Conservation (phyloP, 2,113 vertebrate genomes). For the Peromyscus leucopus region DNA sequence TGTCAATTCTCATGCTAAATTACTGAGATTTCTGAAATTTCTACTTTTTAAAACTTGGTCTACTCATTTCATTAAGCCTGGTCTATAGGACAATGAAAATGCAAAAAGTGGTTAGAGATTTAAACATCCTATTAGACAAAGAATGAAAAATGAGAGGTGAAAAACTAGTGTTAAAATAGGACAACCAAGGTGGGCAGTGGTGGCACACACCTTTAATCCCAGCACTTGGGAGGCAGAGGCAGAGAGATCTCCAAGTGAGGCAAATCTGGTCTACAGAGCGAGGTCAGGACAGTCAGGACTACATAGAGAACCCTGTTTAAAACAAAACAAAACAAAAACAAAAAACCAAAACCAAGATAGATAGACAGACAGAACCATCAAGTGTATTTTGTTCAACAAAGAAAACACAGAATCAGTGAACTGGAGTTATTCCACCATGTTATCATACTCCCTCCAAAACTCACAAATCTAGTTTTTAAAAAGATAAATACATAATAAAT, state of each 20-base stretch:
- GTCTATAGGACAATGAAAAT: background rate
- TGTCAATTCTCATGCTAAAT: constrained; percentile 10
- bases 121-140: background rate
- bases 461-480: background rate
- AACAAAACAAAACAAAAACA: background rate
- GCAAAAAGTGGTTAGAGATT: background rate
- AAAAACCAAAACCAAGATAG: too few species aligned
- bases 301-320: background rate
- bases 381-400: background rate
- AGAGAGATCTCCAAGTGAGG: too few species aligned
- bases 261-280: too few species aligned
- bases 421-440: background rate
- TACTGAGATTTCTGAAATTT: constrained; percentile 48
- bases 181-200: background rate
- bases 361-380: background rate
- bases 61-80: background rate
- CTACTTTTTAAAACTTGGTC: background rate
- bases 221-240: too few species aligned
- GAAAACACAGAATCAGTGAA: background rate
- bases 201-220: background rate
- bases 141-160: background rate
- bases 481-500: background rate
- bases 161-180: background rate
- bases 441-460: background rate
- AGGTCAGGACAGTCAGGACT: too few species aligned